These are phyloP conservation scores for Trichomalopsis sarcophagae DNA, from an alignment of 1,140 invertebrate genomes.

Conservation along the genomic window DNA sequence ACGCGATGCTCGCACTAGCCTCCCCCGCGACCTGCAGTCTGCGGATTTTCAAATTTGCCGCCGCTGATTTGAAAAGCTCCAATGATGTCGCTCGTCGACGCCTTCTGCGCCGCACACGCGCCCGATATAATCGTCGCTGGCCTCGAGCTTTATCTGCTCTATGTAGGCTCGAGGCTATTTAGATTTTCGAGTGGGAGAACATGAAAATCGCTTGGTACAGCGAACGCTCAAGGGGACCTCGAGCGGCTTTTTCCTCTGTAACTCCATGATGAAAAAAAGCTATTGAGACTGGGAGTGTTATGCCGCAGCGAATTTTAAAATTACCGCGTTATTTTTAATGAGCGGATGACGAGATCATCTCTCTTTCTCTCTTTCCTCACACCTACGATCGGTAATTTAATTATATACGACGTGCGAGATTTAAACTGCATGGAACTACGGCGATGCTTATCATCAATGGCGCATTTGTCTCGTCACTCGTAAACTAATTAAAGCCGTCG, in stretches of 20 bases:
- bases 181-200: background rate
- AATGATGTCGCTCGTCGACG: too few species aligned
- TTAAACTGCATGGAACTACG: too few species aligned
- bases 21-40: too few species aligned
- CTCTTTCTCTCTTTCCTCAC: background rate
- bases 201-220: background rate
- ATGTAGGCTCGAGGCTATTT: background rate
- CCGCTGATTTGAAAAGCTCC: too few species aligned
- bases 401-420: background rate
- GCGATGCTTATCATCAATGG: too few species aligned
- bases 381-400: background rate
- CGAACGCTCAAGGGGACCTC: background rate
- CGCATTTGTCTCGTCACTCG: too few species aligned
- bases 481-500: too few species aligned
- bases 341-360: background rate
- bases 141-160: background rate
- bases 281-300: background rate
- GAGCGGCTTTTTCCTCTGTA: too few species aligned
- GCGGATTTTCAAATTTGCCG: too few species aligned
- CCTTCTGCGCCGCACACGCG: too few species aligned
- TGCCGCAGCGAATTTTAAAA: background rate
- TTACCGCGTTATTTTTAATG: background rate
- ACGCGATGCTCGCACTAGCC: too few species aligned
- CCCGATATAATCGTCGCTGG: background rate
- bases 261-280: background rate